Evolutionary conservation across 2,888 invertebrate genomes (phyloP).

Genomic region (Rhagonycha fulva): DNA sequence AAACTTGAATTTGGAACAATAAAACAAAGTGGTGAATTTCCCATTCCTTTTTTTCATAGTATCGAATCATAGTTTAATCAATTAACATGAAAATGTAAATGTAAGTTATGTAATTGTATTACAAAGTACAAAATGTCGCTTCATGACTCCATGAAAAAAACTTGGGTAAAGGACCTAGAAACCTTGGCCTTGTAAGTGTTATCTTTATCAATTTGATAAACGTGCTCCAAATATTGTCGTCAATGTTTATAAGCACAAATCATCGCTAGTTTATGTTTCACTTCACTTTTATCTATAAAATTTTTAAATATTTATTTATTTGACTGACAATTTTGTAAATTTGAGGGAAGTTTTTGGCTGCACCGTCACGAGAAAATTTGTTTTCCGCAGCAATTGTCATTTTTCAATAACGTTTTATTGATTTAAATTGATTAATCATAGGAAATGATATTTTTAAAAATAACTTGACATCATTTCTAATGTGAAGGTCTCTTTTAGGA

Average conservation of each 20-base stretch:
- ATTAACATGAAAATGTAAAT: background rate
- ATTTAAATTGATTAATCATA: background rate
- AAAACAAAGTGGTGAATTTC: background rate
- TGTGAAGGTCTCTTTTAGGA: background rate
- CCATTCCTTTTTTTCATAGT: no score
- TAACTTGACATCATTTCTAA: background rate
- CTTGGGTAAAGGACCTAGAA: conserved; percentile 31
- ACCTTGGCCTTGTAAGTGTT: conserved; percentile 38
- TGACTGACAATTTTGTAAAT: background rate
- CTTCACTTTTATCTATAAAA: background rate
- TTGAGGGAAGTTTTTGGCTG: background rate
- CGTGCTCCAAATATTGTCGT: conserved; percentile 34
- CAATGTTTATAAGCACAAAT: conserved; percentile 19
- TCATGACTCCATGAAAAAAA: conserved; percentile 17
- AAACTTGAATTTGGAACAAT: background rate
- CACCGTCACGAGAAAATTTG: background rate
- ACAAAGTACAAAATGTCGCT: background rate
- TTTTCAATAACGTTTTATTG: background rate
- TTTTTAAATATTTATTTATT: background rate
- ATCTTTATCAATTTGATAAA: conserved; percentile 36
- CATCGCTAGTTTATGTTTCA: background rate
- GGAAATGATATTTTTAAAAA: background rate
- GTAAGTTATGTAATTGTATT: background rate
- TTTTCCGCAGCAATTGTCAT: background rate
- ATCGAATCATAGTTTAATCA: background rate